A percentile compares a stretch with the other conserved stretches of the same genome.
Evolutionary conservation across 2,113 vertebrate genomes (phyloP).

Genomic region (Pantherophis guttatus): DNA sequence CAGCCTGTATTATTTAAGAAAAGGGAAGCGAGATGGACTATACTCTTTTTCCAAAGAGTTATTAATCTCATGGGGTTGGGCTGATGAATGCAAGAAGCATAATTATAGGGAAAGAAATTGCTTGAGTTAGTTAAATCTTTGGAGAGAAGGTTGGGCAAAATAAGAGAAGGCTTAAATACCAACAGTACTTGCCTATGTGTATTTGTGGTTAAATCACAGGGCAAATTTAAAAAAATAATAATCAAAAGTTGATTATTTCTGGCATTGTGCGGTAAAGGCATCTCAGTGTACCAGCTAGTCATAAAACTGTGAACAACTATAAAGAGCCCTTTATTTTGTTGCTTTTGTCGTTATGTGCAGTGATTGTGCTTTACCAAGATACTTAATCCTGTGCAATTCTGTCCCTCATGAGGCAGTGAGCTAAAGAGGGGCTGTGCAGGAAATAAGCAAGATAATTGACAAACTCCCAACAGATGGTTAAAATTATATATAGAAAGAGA

Average conservation of each 20-base stretch:
- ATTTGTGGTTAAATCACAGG: neutral
- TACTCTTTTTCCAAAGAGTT: constrained; percentile 25
- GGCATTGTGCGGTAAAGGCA: neutral
- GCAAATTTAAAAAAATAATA: too few relatives aligned
- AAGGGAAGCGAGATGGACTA: constrained; percentile 39
- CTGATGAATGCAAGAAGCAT: constrained; percentile 18
- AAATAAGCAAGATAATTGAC: neutral
- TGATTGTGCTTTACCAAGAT: neutral
- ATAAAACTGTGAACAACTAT: neutral
- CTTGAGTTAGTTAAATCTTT: constrained; percentile 39
- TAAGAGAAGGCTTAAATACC: constrained; percentile 31
- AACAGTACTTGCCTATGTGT: constrained; percentile 21
- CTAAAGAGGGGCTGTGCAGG: neutral
- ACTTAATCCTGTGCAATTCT: neutral
- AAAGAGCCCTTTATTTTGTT: neutral
- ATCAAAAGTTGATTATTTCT: neutral
- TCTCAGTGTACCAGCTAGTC: neutral
- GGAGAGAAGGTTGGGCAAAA: constrained; percentile 35
- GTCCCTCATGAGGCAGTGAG: neutral
- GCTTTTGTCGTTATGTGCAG: neutral
- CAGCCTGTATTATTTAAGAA: constrained; percentile 17
- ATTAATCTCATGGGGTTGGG: constrained; percentile 1
- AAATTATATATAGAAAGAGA: neutral
- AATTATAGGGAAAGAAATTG: constrained; percentile 26
- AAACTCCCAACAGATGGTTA: neutral